Base-by-base conservation (phyloP, 2,888 invertebrate species). In the Malacosoma neustria region DNA sequence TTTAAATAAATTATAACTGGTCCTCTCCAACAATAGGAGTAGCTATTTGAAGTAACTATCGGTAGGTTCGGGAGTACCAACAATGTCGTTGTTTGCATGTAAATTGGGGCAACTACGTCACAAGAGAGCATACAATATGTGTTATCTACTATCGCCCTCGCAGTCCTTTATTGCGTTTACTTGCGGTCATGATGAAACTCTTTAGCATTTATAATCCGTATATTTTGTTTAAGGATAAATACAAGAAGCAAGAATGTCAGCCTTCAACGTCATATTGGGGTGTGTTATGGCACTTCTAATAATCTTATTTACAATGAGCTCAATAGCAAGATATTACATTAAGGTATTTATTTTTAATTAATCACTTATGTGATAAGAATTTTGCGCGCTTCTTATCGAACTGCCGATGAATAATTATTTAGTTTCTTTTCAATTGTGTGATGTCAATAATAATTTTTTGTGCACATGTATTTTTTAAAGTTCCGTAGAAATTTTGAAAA, bases 291-390 rank as follows among this genome's bases (percentile, higher is more conserved):
- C 70, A 3, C 66, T 85, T 1, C 61, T 87, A 29, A 54, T 87
- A 34, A 73, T 87, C 45, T 49, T 87, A 15, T 88, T 75, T 61
- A 86, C 87, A 56, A 81, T 89, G 33, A 91, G 90, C 63, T 87
- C 89, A 31, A 82, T 79, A 9, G 91, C 91, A 35, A 88, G 91
- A 61, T 94, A 93, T 73, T 90, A 91, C 53, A 81, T 91, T 40
- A 94, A 94, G 77, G 87, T 86, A 53, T 30, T 32, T 31, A 33
- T 12, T 13, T 13, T 3, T 13, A 3, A 13, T 9, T 6, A 33
- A 3, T 6, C 22, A 22, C 9, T 22, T 7, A 9, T 22, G 9
- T 7, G 22, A 22, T 22, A 22, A 22, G 9, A 14, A 14, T 4
- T 11, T 32, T 22, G 9, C 22, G 22, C 22, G 22, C 22, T 5